Conservation (phyloP, 1,140 invertebrate species). For the Atta colombica region DNA sequence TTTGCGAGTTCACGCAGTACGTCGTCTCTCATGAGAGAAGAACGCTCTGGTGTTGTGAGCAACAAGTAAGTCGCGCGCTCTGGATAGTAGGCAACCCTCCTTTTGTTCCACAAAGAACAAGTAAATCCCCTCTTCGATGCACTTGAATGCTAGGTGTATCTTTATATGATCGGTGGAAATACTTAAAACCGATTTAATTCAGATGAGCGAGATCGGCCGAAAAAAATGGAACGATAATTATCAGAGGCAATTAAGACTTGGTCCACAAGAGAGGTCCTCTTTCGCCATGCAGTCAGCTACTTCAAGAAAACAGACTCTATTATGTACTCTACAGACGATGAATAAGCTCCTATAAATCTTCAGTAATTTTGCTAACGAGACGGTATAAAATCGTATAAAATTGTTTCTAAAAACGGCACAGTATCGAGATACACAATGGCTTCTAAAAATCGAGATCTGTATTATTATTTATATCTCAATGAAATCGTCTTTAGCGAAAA, state of each 20-base stretch:
- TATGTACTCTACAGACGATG: not conserved
- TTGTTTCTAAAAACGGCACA: not conserved
- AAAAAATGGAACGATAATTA: constrained; percentile 42
- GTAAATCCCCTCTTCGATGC: constrained; percentile 47
- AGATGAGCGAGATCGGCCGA: constrained; percentile 4
- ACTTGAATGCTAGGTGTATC: constrained; percentile 50
- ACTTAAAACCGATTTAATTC: constrained; percentile 48
- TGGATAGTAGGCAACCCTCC: constrained; percentile 40
- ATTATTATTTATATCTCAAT: not conserved
- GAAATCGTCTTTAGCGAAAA: not conserved
- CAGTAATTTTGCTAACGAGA: not conserved
- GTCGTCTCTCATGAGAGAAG: constrained; percentile 53
- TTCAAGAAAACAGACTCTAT: not conserved
- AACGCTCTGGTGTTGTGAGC: constrained; percentile 59
- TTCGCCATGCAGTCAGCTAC: not conserved
- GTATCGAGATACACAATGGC: constrained; percentile 13
- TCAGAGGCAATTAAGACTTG: constrained; percentile 24
- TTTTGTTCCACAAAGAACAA: constrained; percentile 77
- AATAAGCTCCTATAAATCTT: not conserved
- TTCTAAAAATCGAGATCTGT: not conserved
- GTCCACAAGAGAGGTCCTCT: not conserved
- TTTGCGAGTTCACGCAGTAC: constrained; percentile 4
- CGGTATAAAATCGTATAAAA: not conserved
- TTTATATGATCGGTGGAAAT: constrained; percentile 68
- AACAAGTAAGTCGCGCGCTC: constrained; percentile 77